Conservation (phyloP, 2,888 invertebrate genomes). For the Scaptomyza cyrtandrae region DNA sequence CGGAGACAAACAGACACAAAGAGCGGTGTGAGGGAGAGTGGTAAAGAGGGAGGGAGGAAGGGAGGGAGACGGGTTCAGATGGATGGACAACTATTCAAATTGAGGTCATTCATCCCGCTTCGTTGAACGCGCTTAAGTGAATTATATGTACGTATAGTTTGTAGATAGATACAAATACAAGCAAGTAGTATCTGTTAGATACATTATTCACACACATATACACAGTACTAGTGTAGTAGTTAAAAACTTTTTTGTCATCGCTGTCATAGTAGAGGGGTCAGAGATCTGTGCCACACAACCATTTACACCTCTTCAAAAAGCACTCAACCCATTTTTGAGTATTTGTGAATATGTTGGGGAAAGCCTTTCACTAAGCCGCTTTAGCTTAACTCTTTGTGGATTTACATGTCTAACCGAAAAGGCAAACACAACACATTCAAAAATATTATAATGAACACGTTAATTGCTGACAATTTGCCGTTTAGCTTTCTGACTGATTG, state of each 20-base stretch:
- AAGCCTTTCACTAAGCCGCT: constrained; percentile 63
- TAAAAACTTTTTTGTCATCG: constrained; percentile 51
- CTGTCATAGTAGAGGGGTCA: constrained; percentile 18
- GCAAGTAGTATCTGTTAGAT: constrained; percentile 40
- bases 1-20: constrained; percentile 44
- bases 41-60: constrained; percentile 1
- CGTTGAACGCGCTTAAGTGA: constrained; percentile 81
- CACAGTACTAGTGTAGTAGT: constrained; percentile 5
- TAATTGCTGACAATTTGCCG: constrained; percentile 69
- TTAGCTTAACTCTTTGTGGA: constrained; percentile 25
- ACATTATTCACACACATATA: constrained; percentile 18
- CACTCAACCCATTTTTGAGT: constrained; percentile 59
- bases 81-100: constrained; percentile 77
- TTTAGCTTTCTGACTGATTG: constrained; percentile 56
- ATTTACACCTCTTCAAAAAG: constrained; percentile 47
- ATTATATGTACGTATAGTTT: constrained; percentile 64
- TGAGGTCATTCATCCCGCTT: constrained; percentile 81
- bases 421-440: not conserved
- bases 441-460: constrained; percentile 53
- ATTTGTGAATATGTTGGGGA: constrained; percentile 7
- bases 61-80: constrained; percentile 21
- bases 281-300: constrained; percentile 42
- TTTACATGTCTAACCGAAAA: constrained; percentile 22
- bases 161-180: constrained; percentile 15
- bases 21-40: constrained; percentile 11